Evolutionary conservation across 2,113 vertebrate genomes (phyloP), one percentile per base, ranked within the genome.

Genomic region (Dolichotis patagonum): DNA sequence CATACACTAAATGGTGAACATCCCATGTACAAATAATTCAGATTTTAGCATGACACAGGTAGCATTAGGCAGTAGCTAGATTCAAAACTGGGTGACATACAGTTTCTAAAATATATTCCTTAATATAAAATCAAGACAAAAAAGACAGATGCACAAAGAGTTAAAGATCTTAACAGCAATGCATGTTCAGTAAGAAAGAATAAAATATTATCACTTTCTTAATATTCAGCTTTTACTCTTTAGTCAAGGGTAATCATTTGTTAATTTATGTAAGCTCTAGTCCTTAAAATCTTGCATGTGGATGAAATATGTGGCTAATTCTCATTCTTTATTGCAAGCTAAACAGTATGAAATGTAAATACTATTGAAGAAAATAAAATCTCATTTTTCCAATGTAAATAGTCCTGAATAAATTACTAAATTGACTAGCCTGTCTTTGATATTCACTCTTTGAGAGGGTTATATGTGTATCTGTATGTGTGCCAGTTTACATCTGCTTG

Each of bases 301-400:
- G 94, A 88, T 84, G 43, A 89, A 86, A 87, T 77, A 1, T 82
- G 26, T 87, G 43, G 1, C 24, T 87, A 62, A 94, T 77, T 56
- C 43, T 85, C 82, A 85, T 41, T 94, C 41, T 81, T 87, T 84
- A 93, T 67, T 75, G n/a, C 92, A 54, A 94, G 88, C 49, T 80
- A 63, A 96, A 46, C 41, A 35, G 13, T 58, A 58, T 54, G 24
- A 88, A 93, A 93, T 86, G 41, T 89, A 96, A 96, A 93, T 96
- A 63, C 10, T 80, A 80, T 69, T 95, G 80, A 3, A 86, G 17
- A 95, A 96, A 93, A 86, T 73, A 90, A 83, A 94, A 94, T 84
- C 19, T 63, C 19, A 85, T n/a, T 89, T 20, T 84, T 87, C 86
- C 32, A 92, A 24, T 62, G 35, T 46, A 91, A 96, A 63, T 95